Percentiles rank a stretch among this genome's conserved stretches.
Conservation (phyloP, 2,113 vertebrate genomes). For the Rhizomys pruinosus region DNA sequence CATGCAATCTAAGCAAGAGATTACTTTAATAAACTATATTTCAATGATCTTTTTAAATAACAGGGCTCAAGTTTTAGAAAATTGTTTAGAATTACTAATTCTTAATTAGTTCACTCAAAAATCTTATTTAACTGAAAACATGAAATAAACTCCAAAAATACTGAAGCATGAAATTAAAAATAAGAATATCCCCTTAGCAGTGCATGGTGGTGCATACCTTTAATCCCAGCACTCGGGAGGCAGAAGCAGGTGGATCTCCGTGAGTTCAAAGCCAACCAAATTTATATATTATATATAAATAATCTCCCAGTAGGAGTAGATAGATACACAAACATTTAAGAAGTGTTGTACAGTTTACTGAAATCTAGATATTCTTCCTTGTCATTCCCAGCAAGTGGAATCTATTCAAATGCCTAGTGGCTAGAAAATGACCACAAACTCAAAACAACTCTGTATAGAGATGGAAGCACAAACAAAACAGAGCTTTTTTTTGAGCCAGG, state of each 20-base stretch:
- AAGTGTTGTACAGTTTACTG: neutral
- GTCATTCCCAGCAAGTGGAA: neutral
- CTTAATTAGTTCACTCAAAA: neutral
- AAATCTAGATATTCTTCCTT: neutral
- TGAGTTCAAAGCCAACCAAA: too few relatives aligned
- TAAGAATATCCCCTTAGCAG: too few relatives aligned
- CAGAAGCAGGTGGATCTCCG: too few relatives aligned
- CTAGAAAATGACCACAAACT: neutral
- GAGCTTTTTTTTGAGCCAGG: neutral
- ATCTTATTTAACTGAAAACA: neutral
- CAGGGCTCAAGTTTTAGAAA: neutral
- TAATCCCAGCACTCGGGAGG: too few relatives aligned
- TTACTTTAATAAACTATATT: too few relatives aligned
- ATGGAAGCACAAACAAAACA: neutral
- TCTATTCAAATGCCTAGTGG: neutral
- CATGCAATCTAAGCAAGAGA: neutral
- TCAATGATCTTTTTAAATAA: too few relatives aligned
- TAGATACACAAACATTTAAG: neutral
- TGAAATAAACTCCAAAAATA: constrained; percentile 11
- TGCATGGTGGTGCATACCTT: too few relatives aligned
- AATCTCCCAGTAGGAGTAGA: neutral
- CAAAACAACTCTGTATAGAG: neutral
- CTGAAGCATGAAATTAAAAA: neutral
- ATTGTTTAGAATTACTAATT: neutral
- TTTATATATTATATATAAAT: too few relatives aligned